These are phyloP conservation scores for Ernsta delagoae DNA, from an alignment of 2,888 invertebrate genomes.

Conservation along the genomic window DNA sequence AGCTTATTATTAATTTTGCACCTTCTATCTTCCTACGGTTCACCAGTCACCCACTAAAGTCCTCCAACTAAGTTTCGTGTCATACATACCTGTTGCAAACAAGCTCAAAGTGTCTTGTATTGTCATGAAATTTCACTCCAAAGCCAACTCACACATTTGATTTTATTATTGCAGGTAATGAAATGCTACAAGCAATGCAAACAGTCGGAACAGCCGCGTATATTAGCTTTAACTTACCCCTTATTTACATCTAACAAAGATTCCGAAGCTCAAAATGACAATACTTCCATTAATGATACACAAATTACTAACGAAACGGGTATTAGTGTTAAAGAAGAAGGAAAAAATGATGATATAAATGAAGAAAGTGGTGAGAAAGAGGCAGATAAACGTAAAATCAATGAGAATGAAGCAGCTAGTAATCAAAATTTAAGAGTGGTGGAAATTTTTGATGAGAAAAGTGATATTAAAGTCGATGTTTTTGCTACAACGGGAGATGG, in stretches of 20 bases:
- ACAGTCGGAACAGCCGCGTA: constrained; percentile 81
- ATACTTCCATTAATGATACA: not conserved
- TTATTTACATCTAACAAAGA: constrained; percentile 81
- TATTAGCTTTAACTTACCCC: constrained; percentile 93
- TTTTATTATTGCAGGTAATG: constrained; percentile 64
- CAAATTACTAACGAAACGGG: constrained; percentile 4
- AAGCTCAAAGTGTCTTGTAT: no score
- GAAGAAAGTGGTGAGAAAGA: not conserved
- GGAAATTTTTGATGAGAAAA: no score
- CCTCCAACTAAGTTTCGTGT: no score
- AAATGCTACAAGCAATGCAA: constrained; percentile 59
- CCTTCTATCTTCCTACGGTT: no score
- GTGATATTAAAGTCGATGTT: no score
- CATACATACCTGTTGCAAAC: no score
- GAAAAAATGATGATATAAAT: not conserved
- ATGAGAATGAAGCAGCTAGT: not conserved
- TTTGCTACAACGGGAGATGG: not conserved
- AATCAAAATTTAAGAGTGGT: not conserved
- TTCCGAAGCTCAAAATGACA: constrained; percentile 12
- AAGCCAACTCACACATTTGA: no score
- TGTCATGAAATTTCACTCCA: no score
- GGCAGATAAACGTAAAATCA: not conserved
- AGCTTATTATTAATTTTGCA: no score
- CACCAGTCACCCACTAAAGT: no score
- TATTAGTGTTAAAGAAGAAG: constrained; percentile 11